Percentiles rank a stretch among this genome's conserved stretches.
Conservation (phyloP, 2,888 invertebrate species). For the Xiphydria camelus region DNA sequence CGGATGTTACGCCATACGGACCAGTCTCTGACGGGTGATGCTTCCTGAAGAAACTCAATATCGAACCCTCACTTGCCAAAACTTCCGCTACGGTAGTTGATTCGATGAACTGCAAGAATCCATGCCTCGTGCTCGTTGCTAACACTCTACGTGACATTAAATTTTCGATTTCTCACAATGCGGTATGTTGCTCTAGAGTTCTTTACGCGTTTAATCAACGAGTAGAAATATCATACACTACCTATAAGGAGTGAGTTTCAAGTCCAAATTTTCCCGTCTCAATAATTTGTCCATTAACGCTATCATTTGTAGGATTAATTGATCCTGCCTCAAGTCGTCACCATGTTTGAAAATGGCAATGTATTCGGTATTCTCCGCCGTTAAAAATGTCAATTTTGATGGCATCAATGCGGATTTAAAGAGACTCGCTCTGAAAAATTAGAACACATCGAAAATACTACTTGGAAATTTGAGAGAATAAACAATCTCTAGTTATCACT, state of each 20-base stretch:
- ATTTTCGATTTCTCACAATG: background rate
- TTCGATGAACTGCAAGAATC: slow-evolving; percentile 95
- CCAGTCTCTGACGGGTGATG: slow-evolving; percentile 86
- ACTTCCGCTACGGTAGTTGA: slow-evolving; percentile 93
- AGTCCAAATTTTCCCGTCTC: slow-evolving; percentile 91
- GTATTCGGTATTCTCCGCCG: slow-evolving; percentile 81
- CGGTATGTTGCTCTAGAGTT: too few species aligned
- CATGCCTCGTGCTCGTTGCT: slow-evolving; percentile 94
- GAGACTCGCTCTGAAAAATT: slow-evolving; percentile 68
- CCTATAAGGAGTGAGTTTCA: slow-evolving; percentile 92
- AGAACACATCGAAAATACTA: slow-evolving; percentile 9
- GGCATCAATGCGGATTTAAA: slow-evolving; percentile 98
- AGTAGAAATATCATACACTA: slow-evolving; percentile 15
- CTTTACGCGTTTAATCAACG: background rate
- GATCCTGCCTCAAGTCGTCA: slow-evolving; percentile 96
- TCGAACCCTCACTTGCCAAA: slow-evolving; percentile 81
- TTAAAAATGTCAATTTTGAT: slow-evolving; percentile 84
- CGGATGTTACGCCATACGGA: slow-evolving; percentile 87
- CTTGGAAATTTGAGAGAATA: slow-evolving; percentile 5
- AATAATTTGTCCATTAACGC: slow-evolving; percentile 96
- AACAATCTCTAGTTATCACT: slow-evolving; percentile 9
- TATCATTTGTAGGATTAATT: slow-evolving; percentile 96
- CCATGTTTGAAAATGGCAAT: slow-evolving; percentile 97
- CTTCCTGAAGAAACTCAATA: slow-evolving; percentile 91
- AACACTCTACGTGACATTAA: slow-evolving; percentile 67